Evolutionary conservation across 2,888 invertebrate species (phyloP).

Genomic region (Pyrrhosoma nymphula): DNA sequence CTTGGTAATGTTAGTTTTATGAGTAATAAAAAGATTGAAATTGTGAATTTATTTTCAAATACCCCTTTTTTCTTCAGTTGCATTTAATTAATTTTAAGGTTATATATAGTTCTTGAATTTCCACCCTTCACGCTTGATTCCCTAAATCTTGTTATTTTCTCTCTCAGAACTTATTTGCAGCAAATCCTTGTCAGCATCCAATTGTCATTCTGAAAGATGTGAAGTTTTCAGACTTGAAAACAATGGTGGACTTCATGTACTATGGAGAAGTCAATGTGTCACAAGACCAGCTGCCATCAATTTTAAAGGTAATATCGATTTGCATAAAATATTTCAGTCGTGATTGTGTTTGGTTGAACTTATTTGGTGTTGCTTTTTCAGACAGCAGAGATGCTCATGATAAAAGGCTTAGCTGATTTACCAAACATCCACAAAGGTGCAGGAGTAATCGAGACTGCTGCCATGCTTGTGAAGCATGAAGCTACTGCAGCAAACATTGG

Average conservation of each 20-base stretch:
- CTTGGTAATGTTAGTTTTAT: no score
- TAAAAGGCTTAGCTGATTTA: slow-evolving; percentile 93
- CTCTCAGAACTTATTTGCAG: slow-evolving; percentile 87
- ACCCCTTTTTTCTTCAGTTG: no score
- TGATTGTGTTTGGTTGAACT: not conserved
- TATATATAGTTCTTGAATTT: slow-evolving; percentile 1
- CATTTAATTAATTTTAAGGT: no score
- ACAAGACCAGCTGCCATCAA: slow-evolving; percentile 88
- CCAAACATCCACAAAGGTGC: slow-evolving; percentile 82
- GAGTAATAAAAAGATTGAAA: no score
- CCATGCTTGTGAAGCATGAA: slow-evolving; percentile 61
- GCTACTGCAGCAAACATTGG: slow-evolving; percentile 45
- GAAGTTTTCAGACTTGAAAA: slow-evolving; percentile 90
- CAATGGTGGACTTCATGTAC: slow-evolving; percentile 95
- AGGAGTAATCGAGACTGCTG: slow-evolving; percentile 61
- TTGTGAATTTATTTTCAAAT: no score
- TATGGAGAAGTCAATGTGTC: slow-evolving; percentile 95
- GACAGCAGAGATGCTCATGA: slow-evolving; percentile 92
- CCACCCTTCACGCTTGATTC: not conserved
- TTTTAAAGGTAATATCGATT: slow-evolving; percentile 77
- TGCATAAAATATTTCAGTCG: not conserved
- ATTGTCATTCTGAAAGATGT: slow-evolving; percentile 95
- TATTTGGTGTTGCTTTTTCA: slow-evolving; percentile 81
- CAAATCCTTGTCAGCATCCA: slow-evolving; percentile 93
- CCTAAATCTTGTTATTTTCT: slow-evolving; percentile 65